Percentiles rank a stretch among this genome's conserved stretches.
Evolutionary conservation across 2,113 vertebrate genomes (phyloP).

Genomic region (Copsychus sechellarum): DNA sequence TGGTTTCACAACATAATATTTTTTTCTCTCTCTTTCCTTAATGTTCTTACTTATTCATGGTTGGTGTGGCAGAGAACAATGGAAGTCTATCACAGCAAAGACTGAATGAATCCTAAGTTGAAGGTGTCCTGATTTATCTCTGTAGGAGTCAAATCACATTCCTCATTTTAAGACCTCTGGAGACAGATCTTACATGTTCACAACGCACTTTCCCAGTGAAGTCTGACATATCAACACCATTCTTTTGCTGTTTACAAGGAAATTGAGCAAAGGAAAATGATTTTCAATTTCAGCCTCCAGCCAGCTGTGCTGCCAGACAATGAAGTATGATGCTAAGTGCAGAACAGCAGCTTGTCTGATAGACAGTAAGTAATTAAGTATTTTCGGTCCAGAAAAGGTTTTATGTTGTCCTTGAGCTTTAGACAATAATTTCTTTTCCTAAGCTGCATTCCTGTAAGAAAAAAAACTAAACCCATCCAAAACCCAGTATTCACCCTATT

Average conservation of each 20-base stretch:
- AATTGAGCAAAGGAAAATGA: constrained; percentile 53
- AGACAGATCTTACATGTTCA: neutral
- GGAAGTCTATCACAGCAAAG: neutral
- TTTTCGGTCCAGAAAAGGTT: neutral
- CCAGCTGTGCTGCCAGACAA: constrained; percentile 25
- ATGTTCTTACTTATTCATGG: neutral
- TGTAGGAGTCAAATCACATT: constrained; percentile 9
- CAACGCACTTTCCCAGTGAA: neutral
- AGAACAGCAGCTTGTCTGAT: constrained; percentile 10
- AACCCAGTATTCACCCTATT: neutral
- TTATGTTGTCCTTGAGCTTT: neutral
- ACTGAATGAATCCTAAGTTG: neutral
- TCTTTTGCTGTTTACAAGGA: constrained; percentile 43
- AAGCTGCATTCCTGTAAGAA: neutral
- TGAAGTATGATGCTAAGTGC: constrained; percentile 24
- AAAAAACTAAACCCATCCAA: neutral
- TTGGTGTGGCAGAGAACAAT: neutral
- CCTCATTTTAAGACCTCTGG: neutral
- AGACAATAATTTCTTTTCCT: constrained; percentile 1
- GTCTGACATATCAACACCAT: neutral
- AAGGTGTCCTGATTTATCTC: constrained; percentile 26
- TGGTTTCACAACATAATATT: neutral
- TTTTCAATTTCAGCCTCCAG: constrained; percentile 42
- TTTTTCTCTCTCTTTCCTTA: neutral
- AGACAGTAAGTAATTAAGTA: neutral